Base-by-base conservation (phyloP, 2,797 vertebrate species). In the Schizopygopsis pylzovi region DNA sequence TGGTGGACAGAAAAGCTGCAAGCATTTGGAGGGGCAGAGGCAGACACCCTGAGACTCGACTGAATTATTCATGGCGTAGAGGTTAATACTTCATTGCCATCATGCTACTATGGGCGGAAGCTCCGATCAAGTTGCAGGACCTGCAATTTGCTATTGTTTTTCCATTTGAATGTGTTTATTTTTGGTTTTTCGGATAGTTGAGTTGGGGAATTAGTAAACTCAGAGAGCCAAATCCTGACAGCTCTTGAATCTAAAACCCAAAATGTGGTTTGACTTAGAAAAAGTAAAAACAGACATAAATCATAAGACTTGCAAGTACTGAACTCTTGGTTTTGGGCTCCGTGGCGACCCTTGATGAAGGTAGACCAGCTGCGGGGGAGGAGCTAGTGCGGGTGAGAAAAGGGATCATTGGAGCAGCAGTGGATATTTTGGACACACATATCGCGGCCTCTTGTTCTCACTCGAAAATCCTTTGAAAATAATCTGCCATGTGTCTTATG, bases 61-160 rank as follows among this genome's bases (percentile, higher is more conserved):
- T 95, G 92, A 95, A 95, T 95, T 93, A 95, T 96, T 96, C 92
- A 96, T 94, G 91, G 91, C 68, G 90, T 91, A 93, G 92, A 95
- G 94, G 93, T 95, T 94, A 94, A 94, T 93, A 95, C 94, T 95
- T 95, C 92, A 95, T 93, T 93, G 94, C 93, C 92, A 78, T 67
- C 76, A 63, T 93, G 93, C 94, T 91, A 92, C 92, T 82, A 84
- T 84, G 93, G 93, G 93, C 93, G 92, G 92, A 93, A 52, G 82
- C 67, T 84, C 68, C 72, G 59, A 65, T 79, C 67, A 79, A 54
- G 59, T 13, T 84, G 47, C 65, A 39, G 43, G 45, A 79, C 39
- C 45, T 79, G 12, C 47, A 28, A 41, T 47, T 22, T 79, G 41
- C 33, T 54, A 22, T 86, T 79, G 47, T 28, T 56, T 59, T 86